Percentiles rank a stretch among this genome's conserved stretches.
These are phyloP conservation scores for Cryptus armator DNA, from an alignment of 2,888 invertebrate species.

Conservation along the genomic window DNA sequence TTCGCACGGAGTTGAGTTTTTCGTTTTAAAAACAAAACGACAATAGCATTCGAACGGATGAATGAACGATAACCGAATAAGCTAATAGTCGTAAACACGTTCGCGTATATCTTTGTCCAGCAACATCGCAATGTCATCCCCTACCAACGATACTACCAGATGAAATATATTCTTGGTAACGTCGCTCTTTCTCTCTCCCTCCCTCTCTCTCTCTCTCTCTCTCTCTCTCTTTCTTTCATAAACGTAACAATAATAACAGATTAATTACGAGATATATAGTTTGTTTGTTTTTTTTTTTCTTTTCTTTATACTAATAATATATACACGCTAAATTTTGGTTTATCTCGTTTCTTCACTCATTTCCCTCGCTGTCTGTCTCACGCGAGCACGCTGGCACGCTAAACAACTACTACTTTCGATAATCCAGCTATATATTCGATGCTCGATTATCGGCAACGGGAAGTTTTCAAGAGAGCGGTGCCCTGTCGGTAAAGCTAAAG, in stretches of 20 bases:
- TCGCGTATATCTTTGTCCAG: conserved; percentile 60
- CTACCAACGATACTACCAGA: conserved; percentile 76
- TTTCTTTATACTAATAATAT: conserved; percentile 75
- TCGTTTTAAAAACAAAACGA: conserved; percentile 54
- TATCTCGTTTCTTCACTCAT: conserved; percentile 68
- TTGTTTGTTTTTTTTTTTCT: conserved; percentile 42
- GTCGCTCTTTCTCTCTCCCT: conserved; percentile 71
- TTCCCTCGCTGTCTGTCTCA: conserved; percentile 31
- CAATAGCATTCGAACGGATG: conserved; percentile 58
- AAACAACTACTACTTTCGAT: conserved; percentile 64
- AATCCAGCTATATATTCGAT: conserved; percentile 59
- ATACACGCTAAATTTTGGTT: conserved; percentile 80
- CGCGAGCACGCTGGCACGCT: conserved; percentile 29
- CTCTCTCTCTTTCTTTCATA: conserved; percentile 73
- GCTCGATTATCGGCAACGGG: conserved; percentile 65
- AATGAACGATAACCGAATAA: conserved; percentile 59
- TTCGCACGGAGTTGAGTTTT: conserved; percentile 66
- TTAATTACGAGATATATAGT: conserved; percentile 76
- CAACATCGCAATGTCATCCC: conserved; percentile 69
- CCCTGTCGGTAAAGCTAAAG: conserved; percentile 38
- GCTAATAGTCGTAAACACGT: conserved; percentile 54
- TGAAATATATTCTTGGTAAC: conserved; percentile 84
- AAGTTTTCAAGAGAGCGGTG: conserved; percentile 52
- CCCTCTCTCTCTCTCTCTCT: conserved; percentile 40
- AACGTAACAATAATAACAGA: conserved; percentile 84